phyloP scores from a whole-genome alignment of 35 echinoderm and acorn worm genomes.

The Apostichopus parvimensis region DNA sequence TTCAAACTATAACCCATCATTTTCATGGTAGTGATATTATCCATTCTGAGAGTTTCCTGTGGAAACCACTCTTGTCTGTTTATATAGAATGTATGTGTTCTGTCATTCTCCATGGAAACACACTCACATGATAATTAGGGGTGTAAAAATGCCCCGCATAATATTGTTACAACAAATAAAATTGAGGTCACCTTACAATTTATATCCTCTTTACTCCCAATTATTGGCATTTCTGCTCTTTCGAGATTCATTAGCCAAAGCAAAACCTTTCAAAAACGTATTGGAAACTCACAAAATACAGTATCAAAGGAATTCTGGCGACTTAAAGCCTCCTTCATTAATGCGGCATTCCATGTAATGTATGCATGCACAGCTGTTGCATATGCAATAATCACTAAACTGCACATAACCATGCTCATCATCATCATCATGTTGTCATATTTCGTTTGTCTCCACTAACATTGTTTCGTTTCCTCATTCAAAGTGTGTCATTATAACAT shows the following conservation, averaged over 20 bases:
- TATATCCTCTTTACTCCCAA: no score
- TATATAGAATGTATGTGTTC: no score
- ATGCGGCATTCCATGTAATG: neutral
- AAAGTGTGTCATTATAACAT: no score
- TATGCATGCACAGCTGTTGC: constrained; percentile 16
- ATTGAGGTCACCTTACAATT: no score
- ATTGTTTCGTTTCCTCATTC: neutral
- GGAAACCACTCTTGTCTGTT: no score
- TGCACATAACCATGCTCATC: neutral
- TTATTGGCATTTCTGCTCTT: no score
- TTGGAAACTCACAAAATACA: neutral
- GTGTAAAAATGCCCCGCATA: no score
- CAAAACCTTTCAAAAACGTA: neutral
- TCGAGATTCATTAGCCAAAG: no score
- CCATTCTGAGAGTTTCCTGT: no score
- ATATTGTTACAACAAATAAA: no score
- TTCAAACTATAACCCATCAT: neutral
- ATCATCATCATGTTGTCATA: neutral
- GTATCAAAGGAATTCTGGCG: constrained; percentile 38
- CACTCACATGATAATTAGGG: no score
- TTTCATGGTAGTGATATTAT: neutral
- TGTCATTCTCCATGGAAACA: no score
- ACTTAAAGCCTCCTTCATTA: constrained; percentile 10
- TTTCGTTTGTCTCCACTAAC: constrained; percentile 18
- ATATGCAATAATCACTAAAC: constrained; percentile 17